Percentiles rank a stretch among this genome's conserved stretches.
phyloP scores from a whole-genome alignment of 2,888 invertebrate species.

The Ethmia dodecea region DNA sequence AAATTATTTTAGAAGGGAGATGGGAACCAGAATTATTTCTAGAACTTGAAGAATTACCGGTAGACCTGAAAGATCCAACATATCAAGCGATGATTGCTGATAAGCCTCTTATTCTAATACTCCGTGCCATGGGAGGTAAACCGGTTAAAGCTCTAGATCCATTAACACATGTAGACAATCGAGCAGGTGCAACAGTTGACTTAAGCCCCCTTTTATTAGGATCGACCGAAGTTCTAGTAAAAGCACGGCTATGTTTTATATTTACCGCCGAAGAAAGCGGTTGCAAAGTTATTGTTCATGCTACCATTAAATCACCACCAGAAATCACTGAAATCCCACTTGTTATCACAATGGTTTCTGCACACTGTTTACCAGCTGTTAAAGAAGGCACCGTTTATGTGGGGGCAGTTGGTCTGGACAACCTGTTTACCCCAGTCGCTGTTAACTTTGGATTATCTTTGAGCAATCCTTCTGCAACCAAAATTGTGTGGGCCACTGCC shows the following conservation, averaged over 20 bases:
- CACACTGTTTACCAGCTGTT: constrained; percentile 49
- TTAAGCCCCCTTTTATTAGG: constrained; percentile 56
- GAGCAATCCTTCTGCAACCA: constrained; percentile 36
- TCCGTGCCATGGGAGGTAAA: constrained; percentile 42
- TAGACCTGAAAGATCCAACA: constrained; percentile 40
- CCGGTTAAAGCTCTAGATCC: constrained; percentile 47
- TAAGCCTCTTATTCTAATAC: constrained; percentile 48
- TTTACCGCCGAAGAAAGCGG: constrained; percentile 34
- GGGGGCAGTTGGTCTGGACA: constrained; percentile 49
- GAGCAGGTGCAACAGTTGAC: constrained; percentile 55
- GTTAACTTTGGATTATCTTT: constrained; percentile 52
- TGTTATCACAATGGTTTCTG: constrained; percentile 53
- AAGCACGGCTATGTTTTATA: constrained; percentile 34
- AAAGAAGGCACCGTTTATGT: constrained; percentile 56
- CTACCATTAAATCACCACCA: constrained; percentile 25
- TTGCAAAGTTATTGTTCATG: constrained; percentile 35
- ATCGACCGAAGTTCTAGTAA: constrained; percentile 38
- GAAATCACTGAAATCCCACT: constrained; percentile 35
- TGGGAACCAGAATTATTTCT: constrained; percentile 36
- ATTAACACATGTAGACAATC: constrained; percentile 46
- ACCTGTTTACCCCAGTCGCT: constrained; percentile 28
- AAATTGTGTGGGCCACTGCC: constrained; percentile 52
- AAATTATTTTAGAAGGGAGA: constrained; percentile 36
- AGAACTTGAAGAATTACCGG: constrained; percentile 26
- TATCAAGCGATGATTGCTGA: constrained; percentile 36